These are phyloP conservation scores for Colinus virginianus DNA, from an alignment of 2,113 vertebrate species.

Conservation along the genomic window DNA sequence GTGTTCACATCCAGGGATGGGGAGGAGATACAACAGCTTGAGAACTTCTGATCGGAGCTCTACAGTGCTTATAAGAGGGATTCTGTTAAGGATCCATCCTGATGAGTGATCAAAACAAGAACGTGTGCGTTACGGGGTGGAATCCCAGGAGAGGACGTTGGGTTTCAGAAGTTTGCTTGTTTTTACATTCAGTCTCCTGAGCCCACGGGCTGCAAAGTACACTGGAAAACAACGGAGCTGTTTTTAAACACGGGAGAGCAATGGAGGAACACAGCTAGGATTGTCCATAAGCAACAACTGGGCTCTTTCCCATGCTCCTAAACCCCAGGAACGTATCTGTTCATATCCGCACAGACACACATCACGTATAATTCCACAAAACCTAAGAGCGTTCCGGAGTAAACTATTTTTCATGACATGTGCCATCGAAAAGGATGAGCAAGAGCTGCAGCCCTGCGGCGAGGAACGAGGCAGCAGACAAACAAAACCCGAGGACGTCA, in stretches of 20 bases:
- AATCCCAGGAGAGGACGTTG: background rate
- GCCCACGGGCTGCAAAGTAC: conserved; percentile 16
- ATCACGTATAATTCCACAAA: conserved; percentile 52
- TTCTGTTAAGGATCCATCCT: conserved; percentile 8
- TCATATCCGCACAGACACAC: conserved; percentile 48
- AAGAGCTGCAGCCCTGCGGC: conserved; percentile 18
- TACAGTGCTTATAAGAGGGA: conserved; percentile 16
- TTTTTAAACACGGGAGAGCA: conserved; percentile 28
- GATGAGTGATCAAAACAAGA: background rate
- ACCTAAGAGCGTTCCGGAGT: conserved; percentile 30
- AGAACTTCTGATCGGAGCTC: conserved; percentile 4
- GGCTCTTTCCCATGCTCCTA: conserved; percentile 12
- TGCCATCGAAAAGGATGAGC: conserved; percentile 20
- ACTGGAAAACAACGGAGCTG: conserved; percentile 19
- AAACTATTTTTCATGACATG: conserved; percentile 36
- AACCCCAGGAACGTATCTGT: conserved; percentile 6
- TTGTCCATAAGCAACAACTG: conserved; percentile 43
- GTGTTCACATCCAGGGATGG: background rate
- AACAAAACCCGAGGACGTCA: conserved; percentile 60
- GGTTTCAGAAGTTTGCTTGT: background rate
- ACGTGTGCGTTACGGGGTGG: background rate
- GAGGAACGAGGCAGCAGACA: conserved; percentile 1
- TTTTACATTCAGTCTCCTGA: conserved; percentile 57
- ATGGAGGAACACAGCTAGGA: conserved; percentile 1
- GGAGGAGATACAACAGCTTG: background rate